Evolutionary conservation across 1,140 invertebrate genomes (phyloP).

Genomic region (Hypsibius dujardini): DNA sequence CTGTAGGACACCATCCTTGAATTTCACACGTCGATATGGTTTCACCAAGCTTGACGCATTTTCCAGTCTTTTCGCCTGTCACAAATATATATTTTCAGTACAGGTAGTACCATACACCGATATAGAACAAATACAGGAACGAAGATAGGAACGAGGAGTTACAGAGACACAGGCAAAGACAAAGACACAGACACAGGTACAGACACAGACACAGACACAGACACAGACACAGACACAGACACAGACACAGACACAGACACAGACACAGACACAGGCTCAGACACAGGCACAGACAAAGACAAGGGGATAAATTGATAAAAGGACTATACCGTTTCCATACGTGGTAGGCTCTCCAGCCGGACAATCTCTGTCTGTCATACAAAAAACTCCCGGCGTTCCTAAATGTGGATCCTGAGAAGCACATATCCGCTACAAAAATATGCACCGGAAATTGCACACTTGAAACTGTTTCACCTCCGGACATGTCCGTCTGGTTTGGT

Average conservation of each 20-base stretch:
- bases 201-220: too few species aligned
- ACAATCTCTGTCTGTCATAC: constrained; percentile 18
- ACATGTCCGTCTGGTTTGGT: constrained; percentile 34
- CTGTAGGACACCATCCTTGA: constrained; percentile 39
- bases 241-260: too few species aligned
- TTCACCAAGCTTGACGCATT: background rate
- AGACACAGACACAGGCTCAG: too few species aligned
- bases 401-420: background rate
- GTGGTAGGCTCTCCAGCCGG: background rate
- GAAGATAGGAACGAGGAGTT: too few species aligned
- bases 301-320: background rate
- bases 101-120: too few species aligned
- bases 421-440: constrained; percentile 1
- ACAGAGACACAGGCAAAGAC: too few species aligned
- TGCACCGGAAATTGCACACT: background rate
- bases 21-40: constrained; percentile 33
- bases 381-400: background rate
- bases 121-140: too few species aligned
- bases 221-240: too few species aligned
- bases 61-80: too few species aligned
- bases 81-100: too few species aligned
- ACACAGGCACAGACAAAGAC: too few species aligned
- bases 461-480: constrained; percentile 32
- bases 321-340: constrained; percentile 21
- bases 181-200: too few species aligned